Percentiles rank a stretch among this genome's conserved stretches.
Conservation (phyloP, 2,888 invertebrate species). For the Mycalesis mineus region DNA sequence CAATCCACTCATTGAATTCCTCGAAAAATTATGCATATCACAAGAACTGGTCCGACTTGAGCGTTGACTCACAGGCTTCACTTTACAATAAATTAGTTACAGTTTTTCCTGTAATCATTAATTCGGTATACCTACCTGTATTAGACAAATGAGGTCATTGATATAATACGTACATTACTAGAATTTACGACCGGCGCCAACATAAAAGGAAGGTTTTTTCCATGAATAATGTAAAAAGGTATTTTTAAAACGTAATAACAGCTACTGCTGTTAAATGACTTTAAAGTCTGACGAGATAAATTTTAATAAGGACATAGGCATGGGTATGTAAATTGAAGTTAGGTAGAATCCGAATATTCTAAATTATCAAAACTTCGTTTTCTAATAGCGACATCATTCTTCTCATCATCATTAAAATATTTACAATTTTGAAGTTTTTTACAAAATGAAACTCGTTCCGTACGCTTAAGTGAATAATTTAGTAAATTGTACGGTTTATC, state of each 20-base stretch:
- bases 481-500: too few relatives aligned
- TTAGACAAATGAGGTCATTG: slow-evolving; percentile 12
- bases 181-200: slow-evolving; percentile 12
- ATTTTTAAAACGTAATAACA: background rate
- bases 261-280: background rate
- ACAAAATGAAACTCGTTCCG: too few relatives aligned
- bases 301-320: slow-evolving; percentile 2
- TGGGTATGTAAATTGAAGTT: too few relatives aligned
- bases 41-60: slow-evolving; percentile 53
- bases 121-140: slow-evolving; percentile 6
- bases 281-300: background rate
- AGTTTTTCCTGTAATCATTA: slow-evolving; percentile 18
- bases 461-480: too few relatives aligned
- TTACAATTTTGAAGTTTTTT: too few relatives aligned
- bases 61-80: slow-evolving; percentile 49
- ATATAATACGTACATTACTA: background rate
- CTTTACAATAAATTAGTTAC: slow-evolving; percentile 28
- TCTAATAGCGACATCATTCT: too few relatives aligned
- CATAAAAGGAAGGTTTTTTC: slow-evolving; percentile 8
- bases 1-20: slow-evolving; percentile 55
- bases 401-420: too few relatives aligned
- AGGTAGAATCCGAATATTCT: too few relatives aligned
- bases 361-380: too few relatives aligned
- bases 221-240: slow-evolving; percentile 8
- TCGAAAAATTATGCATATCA: slow-evolving; percentile 55